Evolutionary conservation across 2,113 vertebrate species (phyloP).

Genomic region (Caretta caretta): DNA sequence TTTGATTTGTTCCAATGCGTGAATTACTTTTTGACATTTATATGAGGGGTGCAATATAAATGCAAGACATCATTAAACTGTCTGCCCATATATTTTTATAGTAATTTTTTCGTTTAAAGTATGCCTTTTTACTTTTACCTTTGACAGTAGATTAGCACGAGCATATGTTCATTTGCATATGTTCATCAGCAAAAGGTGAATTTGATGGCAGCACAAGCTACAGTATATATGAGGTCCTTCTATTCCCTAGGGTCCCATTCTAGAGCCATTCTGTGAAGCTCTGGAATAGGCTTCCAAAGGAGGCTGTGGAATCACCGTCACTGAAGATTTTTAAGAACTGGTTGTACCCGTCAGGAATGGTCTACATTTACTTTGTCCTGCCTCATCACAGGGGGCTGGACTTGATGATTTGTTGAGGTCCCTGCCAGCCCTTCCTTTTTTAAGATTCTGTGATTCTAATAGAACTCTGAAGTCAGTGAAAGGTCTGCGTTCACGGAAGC

Average conservation of each 20-base stretch:
- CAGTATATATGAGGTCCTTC: accelerated
- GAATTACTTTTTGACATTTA: background rate
- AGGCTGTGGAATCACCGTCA: background rate
- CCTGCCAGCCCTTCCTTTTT: background rate
- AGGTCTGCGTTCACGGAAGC: background rate
- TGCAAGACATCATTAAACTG: constrained; percentile 7
- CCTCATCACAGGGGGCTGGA: background rate
- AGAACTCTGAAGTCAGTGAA: background rate
- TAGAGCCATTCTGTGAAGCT: accelerated
- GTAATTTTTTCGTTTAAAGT: constrained; percentile 14
- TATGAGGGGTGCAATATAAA: constrained; percentile 27
- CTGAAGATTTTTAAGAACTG: background rate
- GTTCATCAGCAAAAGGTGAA: background rate
- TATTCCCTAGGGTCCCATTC: background rate
- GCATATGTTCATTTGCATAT: background rate
- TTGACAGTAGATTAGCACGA: background rate
- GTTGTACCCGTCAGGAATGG: background rate
- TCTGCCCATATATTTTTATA: background rate
- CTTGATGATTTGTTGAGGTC: background rate
- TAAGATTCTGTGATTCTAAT: background rate
- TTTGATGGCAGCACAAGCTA: background rate
- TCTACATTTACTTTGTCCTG: background rate
- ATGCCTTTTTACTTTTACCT: background rate
- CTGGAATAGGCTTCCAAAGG: background rate
- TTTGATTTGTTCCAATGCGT: constrained; percentile 6